Base-by-base conservation (phyloP, 2,797 vertebrate genomes). In the Pseudochromis fuscus region DNA sequence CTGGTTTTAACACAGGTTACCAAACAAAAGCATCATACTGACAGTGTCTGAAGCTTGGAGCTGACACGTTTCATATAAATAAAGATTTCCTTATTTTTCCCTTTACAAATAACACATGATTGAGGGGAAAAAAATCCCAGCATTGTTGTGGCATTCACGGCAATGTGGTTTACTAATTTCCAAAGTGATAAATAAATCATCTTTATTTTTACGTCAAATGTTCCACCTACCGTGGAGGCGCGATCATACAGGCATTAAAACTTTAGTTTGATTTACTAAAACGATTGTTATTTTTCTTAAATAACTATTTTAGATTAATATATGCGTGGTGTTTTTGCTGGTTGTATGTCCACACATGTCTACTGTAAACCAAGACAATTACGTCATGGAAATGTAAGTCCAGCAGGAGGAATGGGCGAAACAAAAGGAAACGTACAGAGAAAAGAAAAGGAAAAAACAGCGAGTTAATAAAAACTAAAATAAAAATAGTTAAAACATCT, bases 321-420 rank as follows among this genome's bases (percentile, higher is more conserved):
- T 30, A 33, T 25, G 6, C 31, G 5, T 42, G n/a, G 44, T 38
- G 25, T 48, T 44, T 57, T 7, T 50, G n/a, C n/a, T n/a, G n/a
- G n/a, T n/a, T n/a, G n/a, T n/a, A n/a, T n/a, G n/a, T n/a, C n/a
- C n/a, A n/a, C n/a, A 8, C 64, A 86, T 79, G 82, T 85, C 81
- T 79, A 84, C 67, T 87, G 51, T 84, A 48, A 72, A 73, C 86
- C 88, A 90, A 89, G 83, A 74, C 85, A 91, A 89, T 94, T 92
- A 95, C 94, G 93, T 95, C 93, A 95, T 94, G 94, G 93, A 94
- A 94, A 89, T 87, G 79, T 31, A 91, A 87, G 90, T 93, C 89
- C 89, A 82, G 87, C 75, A 80, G 78, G 72, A 88, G 77, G 77
- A 92, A 74, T 81, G 77, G 86, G 83, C 77, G 89, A 93, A 89